Evolutionary conservation across 2,113 vertebrate genomes (phyloP).

Genomic region (Chiloscyllium plagiosum): DNA sequence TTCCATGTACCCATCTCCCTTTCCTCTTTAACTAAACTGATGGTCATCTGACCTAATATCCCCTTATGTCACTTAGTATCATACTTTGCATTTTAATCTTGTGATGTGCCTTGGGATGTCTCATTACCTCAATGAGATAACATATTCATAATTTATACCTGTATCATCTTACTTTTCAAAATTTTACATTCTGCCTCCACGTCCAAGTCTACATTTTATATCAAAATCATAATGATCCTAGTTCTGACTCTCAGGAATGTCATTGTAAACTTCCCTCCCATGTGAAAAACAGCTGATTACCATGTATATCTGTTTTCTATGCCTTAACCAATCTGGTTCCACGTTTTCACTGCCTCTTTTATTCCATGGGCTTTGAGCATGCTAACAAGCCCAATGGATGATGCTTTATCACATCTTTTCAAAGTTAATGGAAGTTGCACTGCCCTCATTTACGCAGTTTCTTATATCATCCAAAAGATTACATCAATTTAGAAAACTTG

Average conservation of each 20-base stretch:
- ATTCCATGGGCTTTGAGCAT: not conserved
- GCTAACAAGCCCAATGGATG: not conserved
- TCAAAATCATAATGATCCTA: not conserved
- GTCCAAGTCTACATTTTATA: not conserved
- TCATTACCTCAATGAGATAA: not conserved
- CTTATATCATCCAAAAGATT: not conserved
- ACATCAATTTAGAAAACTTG: not conserved
- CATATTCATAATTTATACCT: not conserved
- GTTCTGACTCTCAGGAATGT: too few relatives aligned
- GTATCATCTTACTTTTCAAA: not conserved
- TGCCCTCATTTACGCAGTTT: not conserved
- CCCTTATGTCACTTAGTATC: not conserved
- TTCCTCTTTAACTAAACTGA: not conserved
- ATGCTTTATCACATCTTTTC: not conserved
- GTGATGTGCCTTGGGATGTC: too few relatives aligned
- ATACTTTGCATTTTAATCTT: not conserved
- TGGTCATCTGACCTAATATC: not conserved
- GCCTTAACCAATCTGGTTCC: not conserved
- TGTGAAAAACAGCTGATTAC: not conserved
- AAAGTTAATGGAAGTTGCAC: not conserved
- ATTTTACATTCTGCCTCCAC: too few relatives aligned
- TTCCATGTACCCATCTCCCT: not conserved
- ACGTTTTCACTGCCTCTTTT: not conserved
- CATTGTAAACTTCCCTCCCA: not conserved
- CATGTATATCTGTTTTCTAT: not conserved